Base-by-base conservation (phyloP, 1,140 invertebrate genomes). In the Sitophilus oryzae region DNA sequence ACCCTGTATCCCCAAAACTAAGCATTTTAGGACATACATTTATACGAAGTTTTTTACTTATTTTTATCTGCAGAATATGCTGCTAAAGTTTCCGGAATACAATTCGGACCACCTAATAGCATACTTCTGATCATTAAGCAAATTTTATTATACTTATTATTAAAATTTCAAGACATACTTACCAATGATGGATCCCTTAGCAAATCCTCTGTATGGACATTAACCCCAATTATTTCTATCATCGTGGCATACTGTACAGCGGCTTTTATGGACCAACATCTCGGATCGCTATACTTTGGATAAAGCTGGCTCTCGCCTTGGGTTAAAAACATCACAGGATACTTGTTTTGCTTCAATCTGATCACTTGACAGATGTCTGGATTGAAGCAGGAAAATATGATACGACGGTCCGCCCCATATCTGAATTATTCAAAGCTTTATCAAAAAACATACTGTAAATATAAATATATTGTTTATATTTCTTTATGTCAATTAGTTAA, bases 371-470 rank as follows among this genome's bases (percentile, higher is more conserved):
- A 96, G 41, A 93, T 87, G 66, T 97, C 93, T 0, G 93, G 91
- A 76, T 97, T 91, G 72, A 98, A 98, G 63, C 89, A 92, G 0
- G 92, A 95, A 61, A 98, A 89, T 10, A 97, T 82, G 41, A 97
- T 88, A 48, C 85, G 83, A 30, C 94, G 78, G 19, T 81, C 74
- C 0, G 82, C 83, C 20, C 83, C 89, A 71, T 91, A 75, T 47
- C 86, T 79, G 41, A 30, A 30, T 6, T 30, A n/a, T n/a, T n/a
- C n/a, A n/a, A n/a, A n/a, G n/a, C n/a, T n/a, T n/a, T n/a, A n/a
- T 30, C 5, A 30, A 30, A 30, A 30, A 30, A 30, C 5, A 6
- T 30, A 30, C 11, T 30, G 25, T 5, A 30, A 11, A 30, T 6
- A 30, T n/a, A n/a, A n/a, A n/a, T n/a, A n/a, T n/a, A n/a, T n/a